Evolutionary conservation across 2,113 vertebrate species (phyloP).

Genomic region (Mandrillus leucophaeus): DNA sequence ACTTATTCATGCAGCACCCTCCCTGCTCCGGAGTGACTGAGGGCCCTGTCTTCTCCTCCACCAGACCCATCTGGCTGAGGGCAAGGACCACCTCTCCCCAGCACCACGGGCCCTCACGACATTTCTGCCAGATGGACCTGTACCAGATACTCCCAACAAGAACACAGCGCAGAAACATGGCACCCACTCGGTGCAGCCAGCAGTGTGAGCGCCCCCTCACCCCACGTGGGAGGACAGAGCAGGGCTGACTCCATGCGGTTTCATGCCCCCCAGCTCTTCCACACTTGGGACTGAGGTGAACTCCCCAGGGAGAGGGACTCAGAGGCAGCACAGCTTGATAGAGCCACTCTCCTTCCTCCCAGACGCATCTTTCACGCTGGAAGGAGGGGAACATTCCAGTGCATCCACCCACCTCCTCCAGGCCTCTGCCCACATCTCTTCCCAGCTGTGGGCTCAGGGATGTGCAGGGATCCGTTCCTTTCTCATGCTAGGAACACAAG

Average conservation of each 20-base stretch:
- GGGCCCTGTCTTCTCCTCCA: no score
- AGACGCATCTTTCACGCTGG: background rate
- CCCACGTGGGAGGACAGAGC: background rate
- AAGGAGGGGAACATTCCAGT: background rate
- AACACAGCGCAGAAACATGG: background rate
- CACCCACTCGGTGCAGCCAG: no score
- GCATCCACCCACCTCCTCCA: background rate
- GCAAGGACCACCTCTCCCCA: background rate
- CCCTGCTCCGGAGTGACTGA: background rate
- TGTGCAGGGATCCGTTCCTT: background rate
- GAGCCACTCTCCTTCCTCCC: background rate
- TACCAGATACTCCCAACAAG: background rate
- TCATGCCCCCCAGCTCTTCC: background rate
- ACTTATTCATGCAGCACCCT: accelerated
- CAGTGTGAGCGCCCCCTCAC: background rate
- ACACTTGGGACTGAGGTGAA: background rate
- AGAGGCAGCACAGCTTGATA: background rate
- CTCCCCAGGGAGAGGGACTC: background rate
- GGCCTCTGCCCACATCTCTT: background rate
- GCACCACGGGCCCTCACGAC: background rate
- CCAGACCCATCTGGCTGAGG: background rate
- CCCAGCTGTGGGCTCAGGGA: background rate
- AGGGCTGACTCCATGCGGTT: background rate
- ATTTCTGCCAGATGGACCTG: background rate
- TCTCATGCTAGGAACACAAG: background rate